A percentile compares a stretch with the other conserved stretches of the same genome.
phyloP scores from a whole-genome alignment of 1,140 invertebrate species.

The Lethrus apterus region DNA sequence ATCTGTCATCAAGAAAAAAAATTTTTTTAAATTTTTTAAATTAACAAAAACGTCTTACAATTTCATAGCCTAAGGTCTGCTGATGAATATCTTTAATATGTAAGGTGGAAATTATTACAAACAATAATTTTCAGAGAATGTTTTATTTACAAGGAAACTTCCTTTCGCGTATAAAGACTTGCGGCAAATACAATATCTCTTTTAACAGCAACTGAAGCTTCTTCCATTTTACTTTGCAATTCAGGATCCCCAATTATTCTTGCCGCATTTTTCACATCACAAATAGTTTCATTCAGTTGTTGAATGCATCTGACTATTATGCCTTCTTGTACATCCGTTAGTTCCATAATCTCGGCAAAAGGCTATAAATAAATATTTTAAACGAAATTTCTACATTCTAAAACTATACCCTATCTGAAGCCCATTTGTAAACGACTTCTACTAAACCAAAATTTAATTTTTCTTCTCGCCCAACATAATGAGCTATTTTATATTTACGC shows the following conservation, averaged over 20 bases:
- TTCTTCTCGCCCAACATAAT: conserved; percentile 47
- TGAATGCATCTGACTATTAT: conserved; percentile 97
- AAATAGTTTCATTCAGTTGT: conserved; percentile 86
- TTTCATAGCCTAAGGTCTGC: no score
- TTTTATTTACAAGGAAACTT: no score
- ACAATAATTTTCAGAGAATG: no score
- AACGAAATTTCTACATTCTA: neutral
- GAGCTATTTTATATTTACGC: conserved; percentile 42
- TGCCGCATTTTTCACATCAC: conserved; percentile 89
- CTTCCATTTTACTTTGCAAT: conserved; percentile 90
- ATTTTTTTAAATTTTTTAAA: no score
- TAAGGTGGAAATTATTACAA: no score
- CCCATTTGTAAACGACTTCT: conserved; percentile 95
- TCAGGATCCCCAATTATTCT: conserved; percentile 87
- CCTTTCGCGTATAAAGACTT: conserved; percentile 78
- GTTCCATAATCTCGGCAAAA: conserved; percentile 86
- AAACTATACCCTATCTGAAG: conserved; percentile 62
- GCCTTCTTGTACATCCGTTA: conserved; percentile 95
- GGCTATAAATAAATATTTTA: conserved; percentile 48
- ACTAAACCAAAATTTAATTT: conserved; percentile 86
- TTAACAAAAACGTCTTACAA: no score
- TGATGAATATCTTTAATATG: no score
- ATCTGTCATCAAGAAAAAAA: no score
- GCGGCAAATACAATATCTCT: conserved; percentile 98
- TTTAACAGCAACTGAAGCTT: conserved; percentile 87